phyloP scores from a whole-genome alignment of 2,113 vertebrate species.

The Helogale parvula region DNA sequence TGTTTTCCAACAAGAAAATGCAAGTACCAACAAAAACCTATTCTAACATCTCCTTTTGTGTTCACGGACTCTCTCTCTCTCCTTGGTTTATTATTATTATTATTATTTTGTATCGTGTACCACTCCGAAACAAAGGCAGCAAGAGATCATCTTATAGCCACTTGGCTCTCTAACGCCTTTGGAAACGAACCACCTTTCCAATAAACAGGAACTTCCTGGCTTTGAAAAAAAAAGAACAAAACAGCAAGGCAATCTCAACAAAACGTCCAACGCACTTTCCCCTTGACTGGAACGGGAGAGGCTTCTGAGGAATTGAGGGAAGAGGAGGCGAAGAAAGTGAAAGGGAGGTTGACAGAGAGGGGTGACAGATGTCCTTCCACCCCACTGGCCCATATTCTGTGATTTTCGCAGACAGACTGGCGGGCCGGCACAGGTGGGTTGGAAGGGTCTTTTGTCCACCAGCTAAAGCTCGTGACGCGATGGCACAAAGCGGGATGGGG shows the following conservation, averaged over 20 bases:
- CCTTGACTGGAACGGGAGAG: constrained; percentile 14
- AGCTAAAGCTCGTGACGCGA: not conserved
- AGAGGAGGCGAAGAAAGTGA: not conserved
- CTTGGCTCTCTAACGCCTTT: not conserved
- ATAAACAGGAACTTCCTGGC: constrained; percentile 54
- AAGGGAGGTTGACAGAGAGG: not conserved
- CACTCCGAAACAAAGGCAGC: not conserved
- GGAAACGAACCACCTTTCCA: constrained; percentile 37
- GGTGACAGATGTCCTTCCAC: not conserved
- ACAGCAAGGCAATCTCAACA: not conserved
- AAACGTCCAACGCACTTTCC: not conserved
- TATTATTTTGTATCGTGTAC: constrained; percentile 46
- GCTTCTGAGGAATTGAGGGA: not conserved
- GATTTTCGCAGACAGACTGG: too few relatives aligned
- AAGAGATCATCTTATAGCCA: not conserved
- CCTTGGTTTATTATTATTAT: constrained; percentile 21
- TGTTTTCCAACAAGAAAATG: constrained; percentile 80
- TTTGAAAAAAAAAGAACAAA: not conserved
- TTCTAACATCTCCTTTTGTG: constrained; percentile 77
- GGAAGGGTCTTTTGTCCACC: not conserved
- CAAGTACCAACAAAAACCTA: constrained; percentile 82
- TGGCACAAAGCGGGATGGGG: fast-evolving
- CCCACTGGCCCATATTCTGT: too few relatives aligned
- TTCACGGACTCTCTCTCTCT: not conserved
- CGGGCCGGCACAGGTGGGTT: fast-evolving